Evolutionary conservation across 2,888 invertebrate species (phyloP).

Genomic region (Bombylius discolor): DNA sequence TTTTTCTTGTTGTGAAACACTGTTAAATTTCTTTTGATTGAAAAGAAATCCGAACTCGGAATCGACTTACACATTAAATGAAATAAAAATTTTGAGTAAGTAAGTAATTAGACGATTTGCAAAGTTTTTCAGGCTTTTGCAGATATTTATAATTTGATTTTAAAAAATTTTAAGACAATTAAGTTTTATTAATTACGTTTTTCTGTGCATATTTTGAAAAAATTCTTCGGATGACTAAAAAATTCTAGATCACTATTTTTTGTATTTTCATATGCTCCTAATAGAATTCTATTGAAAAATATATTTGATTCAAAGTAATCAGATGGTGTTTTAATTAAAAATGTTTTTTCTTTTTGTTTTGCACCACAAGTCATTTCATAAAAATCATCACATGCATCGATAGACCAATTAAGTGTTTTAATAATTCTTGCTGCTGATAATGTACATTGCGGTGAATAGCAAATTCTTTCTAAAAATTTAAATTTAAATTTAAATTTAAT

Average conservation of each 20-base stretch:
- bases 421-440: slow-evolving; percentile 56
- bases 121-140: too few relatives aligned
- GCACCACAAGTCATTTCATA: slow-evolving; percentile 60
- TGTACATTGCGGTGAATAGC: slow-evolving; percentile 64
- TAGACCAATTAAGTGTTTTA: slow-evolving; percentile 48
- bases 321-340: not conserved
- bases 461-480: slow-evolving; percentile 25
- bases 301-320: not conserved
- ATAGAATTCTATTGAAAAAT: not conserved
- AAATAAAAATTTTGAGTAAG: too few relatives aligned
- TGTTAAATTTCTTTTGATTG: too few relatives aligned
- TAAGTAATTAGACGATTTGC: too few relatives aligned
- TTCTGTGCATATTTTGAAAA: slow-evolving; percentile 1
- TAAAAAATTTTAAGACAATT: too few relatives aligned
- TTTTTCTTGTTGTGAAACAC: too few relatives aligned
- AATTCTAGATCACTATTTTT: not conserved
- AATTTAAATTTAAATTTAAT: not conserved
- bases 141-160: too few relatives aligned
- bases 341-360: not conserved
- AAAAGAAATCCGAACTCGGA: too few relatives aligned
- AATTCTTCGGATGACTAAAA: not conserved
- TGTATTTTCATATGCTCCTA: not conserved
- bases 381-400: slow-evolving; percentile 66
- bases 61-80: too few relatives aligned
- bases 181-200: not conserved